phyloP scores from a whole-genome alignment of 1,140 invertebrate species.

The Lucilia sericata region DNA sequence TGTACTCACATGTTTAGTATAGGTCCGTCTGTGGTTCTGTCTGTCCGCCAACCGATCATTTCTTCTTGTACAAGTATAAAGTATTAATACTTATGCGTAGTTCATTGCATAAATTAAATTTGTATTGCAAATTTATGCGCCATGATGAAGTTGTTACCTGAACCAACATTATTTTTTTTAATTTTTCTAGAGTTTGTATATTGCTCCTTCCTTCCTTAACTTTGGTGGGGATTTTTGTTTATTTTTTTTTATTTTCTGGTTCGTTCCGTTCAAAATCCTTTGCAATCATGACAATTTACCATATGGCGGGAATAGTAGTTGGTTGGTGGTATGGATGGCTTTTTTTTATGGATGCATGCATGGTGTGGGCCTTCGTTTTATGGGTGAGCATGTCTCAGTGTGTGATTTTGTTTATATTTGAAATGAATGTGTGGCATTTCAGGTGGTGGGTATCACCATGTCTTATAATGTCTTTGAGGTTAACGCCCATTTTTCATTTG shows the following conservation, averaged over 20 bases:
- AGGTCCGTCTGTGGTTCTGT: neutral
- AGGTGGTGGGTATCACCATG: constrained; percentile 38
- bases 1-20: neutral
- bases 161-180: constrained; percentile 61
- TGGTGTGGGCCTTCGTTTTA: constrained; percentile 17
- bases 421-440: constrained; percentile 35
- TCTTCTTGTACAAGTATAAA: neutral
- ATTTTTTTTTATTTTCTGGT: neutral
- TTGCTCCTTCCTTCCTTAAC: neutral
- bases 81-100: constrained; percentile 40
- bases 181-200: neutral
- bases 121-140: constrained; percentile 67
- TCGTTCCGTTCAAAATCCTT: neutral
- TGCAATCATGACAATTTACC: constrained; percentile 7
- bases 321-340: neutral
- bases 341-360: neutral
- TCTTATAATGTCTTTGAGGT: constrained; percentile 43
- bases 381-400: too few relatives aligned
- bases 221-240: neutral
- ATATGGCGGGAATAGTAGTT: constrained; percentile 19
- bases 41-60: neutral
- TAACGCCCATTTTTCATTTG: constrained; percentile 43
- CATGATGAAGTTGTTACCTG: constrained; percentile 67
- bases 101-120: constrained; percentile 66
- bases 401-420: neutral